Conservation (phyloP, 2,797 vertebrate genomes). For the Lycodopsis pacificus region DNA sequence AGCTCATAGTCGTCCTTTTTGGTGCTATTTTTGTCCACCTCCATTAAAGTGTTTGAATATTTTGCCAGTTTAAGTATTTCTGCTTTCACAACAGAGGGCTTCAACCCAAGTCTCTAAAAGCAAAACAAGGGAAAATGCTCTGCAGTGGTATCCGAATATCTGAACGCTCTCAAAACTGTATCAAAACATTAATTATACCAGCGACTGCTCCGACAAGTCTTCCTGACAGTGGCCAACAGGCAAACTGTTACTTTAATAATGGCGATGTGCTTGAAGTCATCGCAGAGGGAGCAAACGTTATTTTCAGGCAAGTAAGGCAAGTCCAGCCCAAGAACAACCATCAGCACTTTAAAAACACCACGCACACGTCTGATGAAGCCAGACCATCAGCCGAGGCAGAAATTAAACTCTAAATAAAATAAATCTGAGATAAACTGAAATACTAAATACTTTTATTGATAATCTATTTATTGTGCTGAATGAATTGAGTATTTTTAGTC, state of each 20-base stretch:
- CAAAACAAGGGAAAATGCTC: not conserved
- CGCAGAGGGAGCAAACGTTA: slow-evolving; percentile 7
- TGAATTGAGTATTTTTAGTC: not conserved
- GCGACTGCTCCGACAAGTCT: slow-evolving; percentile 1
- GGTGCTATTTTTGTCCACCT: not conserved
- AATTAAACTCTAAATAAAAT: not conserved
- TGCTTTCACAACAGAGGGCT: slow-evolving; percentile 7
- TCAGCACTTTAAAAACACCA: not conserved
- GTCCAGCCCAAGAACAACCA: slow-evolving; percentile 7
- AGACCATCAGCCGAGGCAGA: not conserved
- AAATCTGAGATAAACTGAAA: not conserved
- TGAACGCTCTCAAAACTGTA: slow-evolving; percentile 2
- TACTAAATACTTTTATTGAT: not conserved
- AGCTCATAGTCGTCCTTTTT: not conserved
- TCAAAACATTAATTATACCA: slow-evolving; percentile 22
- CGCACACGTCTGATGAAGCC: not conserved
- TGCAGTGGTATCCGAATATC: not conserved
- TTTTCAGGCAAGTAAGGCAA: slow-evolving; percentile 15
- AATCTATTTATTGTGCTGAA: not conserved
- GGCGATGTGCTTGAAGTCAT: slow-evolving; percentile 8
- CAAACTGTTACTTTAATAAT: slow-evolving; percentile 11
- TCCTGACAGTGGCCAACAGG: slow-evolving; percentile 1
- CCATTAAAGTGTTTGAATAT: not conserved
- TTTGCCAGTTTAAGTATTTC: slow-evolving; percentile 6
- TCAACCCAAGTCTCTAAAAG: not conserved